phyloP scores from a whole-genome alignment of 2,113 vertebrate genomes.

The Astur gentilis region DNA sequence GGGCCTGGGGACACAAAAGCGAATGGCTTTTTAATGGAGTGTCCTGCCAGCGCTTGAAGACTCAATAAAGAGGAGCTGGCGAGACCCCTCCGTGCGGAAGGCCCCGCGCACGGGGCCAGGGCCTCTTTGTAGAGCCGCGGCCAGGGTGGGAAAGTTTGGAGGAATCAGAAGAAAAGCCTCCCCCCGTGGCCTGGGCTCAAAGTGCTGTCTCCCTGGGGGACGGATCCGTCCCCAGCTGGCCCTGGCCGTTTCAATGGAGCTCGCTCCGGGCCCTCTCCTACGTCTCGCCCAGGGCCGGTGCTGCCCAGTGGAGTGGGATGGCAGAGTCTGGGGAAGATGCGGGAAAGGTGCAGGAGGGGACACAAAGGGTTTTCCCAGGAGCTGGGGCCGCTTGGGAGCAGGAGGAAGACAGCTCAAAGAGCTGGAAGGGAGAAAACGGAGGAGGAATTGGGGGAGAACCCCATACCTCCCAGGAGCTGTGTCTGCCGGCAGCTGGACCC shows the following conservation, averaged over 20 bases:
- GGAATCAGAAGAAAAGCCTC: not conserved
- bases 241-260: not conserved
- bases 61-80: constrained; percentile 77
- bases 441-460: not conserved
- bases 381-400: not conserved
- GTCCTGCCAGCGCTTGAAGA: constrained; percentile 77
- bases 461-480: not conserved
- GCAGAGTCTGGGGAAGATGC: not conserved
- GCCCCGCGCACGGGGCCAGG: constrained; percentile 59
- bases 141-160: constrained; percentile 67
- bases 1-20: constrained; percentile 77
- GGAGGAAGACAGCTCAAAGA: not conserved
- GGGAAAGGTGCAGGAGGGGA: not conserved
- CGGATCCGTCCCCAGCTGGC: not conserved
- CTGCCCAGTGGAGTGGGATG: not conserved
- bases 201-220: not conserved
- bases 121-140: constrained; percentile 68
- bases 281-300: accelerated
- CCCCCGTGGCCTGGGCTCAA: not conserved
- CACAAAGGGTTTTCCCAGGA: not conserved
- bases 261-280: not conserved
- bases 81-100: constrained; percentile 70
- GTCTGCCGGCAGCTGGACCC: not conserved
- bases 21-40: constrained; percentile 87
- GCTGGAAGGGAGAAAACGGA: not conserved